Percentiles rank a stretch among this genome's conserved stretches.
These are phyloP conservation scores for Nemopilema nomurai DNA, from an alignment of 30 jellyfish, hydroid and myxozoan species.

Conservation along the genomic window DNA sequence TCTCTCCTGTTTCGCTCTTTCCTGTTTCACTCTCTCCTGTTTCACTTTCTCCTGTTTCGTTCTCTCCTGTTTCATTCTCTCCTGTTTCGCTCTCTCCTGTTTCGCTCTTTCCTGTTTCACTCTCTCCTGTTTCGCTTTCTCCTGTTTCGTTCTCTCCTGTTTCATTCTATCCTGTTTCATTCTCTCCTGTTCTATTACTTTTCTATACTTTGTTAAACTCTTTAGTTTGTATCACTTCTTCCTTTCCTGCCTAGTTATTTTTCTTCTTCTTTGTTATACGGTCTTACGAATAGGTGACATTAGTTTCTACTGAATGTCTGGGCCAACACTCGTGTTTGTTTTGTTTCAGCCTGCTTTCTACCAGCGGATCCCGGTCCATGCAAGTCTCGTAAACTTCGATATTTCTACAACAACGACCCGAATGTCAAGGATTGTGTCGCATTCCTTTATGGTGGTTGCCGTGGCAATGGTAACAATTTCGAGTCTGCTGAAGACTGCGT, in stretches of 20 bases:
- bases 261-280: too few relatives aligned
- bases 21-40: too few relatives aligned
- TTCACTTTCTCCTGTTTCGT: too few relatives aligned
- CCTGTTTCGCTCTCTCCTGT: too few relatives aligned
- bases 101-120: too few relatives aligned
- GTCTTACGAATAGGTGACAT: neutral
- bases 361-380: slow-evolving; percentile 77
- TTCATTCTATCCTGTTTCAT: neutral
- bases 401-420: slow-evolving; percentile 49
- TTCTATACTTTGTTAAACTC: neutral
- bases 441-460: slow-evolving; percentile 81
- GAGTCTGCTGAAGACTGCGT: slow-evolving; percentile 71
- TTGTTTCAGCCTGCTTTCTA: slow-evolving; percentile 52
- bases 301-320: neutral
- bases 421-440: slow-evolving; percentile 59
- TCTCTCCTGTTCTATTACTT: neutral
- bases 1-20: too few relatives aligned
- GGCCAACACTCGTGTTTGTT: neutral
- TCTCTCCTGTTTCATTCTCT: too few relatives aligned
- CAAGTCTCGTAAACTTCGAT: slow-evolving; percentile 41
- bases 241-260: too few relatives aligned
- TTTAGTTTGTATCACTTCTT: neutral
- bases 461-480: slow-evolving; percentile 85
- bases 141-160: too few relatives aligned
- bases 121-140: too few relatives aligned